A percentile compares a stretch with the other conserved stretches of the same genome.
phyloP scores from a whole-genome alignment of 2,888 invertebrate genomes.

The Cryptops parisi region DNA sequence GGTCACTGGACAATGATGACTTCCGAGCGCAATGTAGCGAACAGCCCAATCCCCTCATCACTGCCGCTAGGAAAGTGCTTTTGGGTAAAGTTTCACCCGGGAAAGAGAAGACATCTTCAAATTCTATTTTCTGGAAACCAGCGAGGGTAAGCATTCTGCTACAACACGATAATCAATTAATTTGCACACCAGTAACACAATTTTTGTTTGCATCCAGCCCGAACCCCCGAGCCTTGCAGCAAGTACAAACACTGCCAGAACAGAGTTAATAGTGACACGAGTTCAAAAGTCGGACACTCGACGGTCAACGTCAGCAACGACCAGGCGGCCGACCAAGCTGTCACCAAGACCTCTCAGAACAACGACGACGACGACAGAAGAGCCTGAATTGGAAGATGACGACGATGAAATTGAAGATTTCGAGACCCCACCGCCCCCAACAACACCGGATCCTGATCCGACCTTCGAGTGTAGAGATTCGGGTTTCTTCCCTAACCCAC shows the following conservation, averaged over 20 bases:
- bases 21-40: slow-evolving; percentile 79
- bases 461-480: slow-evolving; percentile 86
- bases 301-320: neutral
- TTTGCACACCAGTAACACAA: too few species aligned
- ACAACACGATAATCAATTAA: too few species aligned
- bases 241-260: slow-evolving; percentile 1
- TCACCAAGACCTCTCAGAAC: neutral
- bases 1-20: slow-evolving; percentile 89
- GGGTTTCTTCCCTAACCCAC: slow-evolving; percentile 80
- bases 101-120: neutral
- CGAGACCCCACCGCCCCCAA: slow-evolving; percentile 63
- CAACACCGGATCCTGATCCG: slow-evolving; percentile 74
- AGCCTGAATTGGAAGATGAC: slow-evolving; percentile 28
- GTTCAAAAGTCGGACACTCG: neutral
- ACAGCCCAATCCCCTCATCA: slow-evolving; percentile 76
- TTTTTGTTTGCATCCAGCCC: slow-evolving; percentile 1
- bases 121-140: neutral
- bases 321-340: neutral
- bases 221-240: slow-evolving; percentile 5
- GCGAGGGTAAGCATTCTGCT: neutral
- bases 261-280: neutral
- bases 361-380: slow-evolving; percentile 17
- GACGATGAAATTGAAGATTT: slow-evolving; percentile 19
- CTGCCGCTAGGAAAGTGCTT: slow-evolving; percentile 42
- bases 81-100: slow-evolving; percentile 15